These are phyloP conservation scores for Neomorphus geoffroyi DNA, from an alignment of 2,797 vertebrate species.

Conservation along the genomic window DNA sequence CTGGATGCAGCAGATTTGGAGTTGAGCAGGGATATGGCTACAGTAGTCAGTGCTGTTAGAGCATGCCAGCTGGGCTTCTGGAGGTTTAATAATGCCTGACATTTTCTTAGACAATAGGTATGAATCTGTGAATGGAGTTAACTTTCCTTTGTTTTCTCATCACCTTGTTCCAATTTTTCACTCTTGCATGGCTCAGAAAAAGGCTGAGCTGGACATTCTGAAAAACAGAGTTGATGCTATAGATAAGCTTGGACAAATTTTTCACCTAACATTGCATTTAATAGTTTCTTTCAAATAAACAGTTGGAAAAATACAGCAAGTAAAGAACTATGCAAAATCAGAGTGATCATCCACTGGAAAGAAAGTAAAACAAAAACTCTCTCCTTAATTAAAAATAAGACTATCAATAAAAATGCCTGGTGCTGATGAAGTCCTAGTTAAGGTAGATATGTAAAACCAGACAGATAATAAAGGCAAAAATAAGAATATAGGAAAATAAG, in stretches of 20 bases:
- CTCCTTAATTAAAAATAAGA: not conserved
- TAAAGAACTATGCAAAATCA: not conserved
- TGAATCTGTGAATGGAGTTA: not conserved
- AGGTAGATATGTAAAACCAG: not conserved
- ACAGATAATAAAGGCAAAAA: too few relatives aligned
- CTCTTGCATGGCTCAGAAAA: not conserved
- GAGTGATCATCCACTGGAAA: not conserved
- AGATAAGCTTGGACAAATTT: not conserved
- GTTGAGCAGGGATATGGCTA: accelerated
- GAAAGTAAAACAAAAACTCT: not conserved
- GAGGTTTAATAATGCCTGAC: accelerated
- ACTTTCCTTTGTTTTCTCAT: not conserved
- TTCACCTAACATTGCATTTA: not conserved
- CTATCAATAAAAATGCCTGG: not conserved
- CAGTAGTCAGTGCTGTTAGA: not conserved
- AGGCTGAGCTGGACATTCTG: not conserved
- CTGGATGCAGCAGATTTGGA: not conserved
- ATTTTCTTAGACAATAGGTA: not conserved
- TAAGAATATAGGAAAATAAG: too few relatives aligned
- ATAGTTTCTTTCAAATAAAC: not conserved
- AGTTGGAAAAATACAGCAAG: not conserved
- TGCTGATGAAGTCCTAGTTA: not conserved
- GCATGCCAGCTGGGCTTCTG: not conserved
- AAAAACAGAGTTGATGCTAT: not conserved
- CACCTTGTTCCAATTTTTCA: not conserved